These are phyloP conservation scores for Odontamblyopus rebecca DNA, from an alignment of 2,797 vertebrate genomes.

Conservation along the genomic window DNA sequence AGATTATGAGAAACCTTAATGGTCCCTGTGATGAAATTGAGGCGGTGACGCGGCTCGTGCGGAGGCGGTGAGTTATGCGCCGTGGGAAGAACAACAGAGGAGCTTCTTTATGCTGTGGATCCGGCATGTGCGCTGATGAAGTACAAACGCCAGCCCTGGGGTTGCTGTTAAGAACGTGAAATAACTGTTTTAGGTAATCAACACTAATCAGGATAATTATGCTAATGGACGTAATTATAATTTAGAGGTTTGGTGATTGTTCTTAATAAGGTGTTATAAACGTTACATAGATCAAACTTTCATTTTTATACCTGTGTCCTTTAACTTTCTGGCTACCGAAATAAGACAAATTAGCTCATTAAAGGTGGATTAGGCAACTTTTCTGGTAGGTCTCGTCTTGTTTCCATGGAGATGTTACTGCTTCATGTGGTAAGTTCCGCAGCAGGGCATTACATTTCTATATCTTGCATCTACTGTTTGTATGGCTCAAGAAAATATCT, in stretches of 20 bases:
- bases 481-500: too few relatives aligned
- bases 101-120: neutral
- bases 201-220: neutral
- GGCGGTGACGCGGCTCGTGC: conserved; percentile 7
- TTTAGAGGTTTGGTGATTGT: neutral
- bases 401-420: too few relatives aligned
- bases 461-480: too few relatives aligned
- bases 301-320: too few relatives aligned
- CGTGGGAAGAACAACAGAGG: conserved; percentile 14
- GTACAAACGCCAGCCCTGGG: neutral
- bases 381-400: too few relatives aligned
- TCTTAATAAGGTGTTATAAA: too few relatives aligned
- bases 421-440: too few relatives aligned
- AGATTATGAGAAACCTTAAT: conserved; percentile 32
- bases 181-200: neutral
- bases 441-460: too few relatives aligned
- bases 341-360: too few relatives aligned
- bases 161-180: neutral
- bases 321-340: too few relatives aligned
- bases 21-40: conserved; percentile 21
- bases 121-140: conserved; percentile 4
- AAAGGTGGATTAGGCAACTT: too few relatives aligned
- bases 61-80: conserved; percentile 6
- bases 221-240: neutral
- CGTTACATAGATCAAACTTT: too few relatives aligned